Base-by-base conservation (phyloP, 1,140 invertebrate species). In the Eumeta japonica region DNA sequence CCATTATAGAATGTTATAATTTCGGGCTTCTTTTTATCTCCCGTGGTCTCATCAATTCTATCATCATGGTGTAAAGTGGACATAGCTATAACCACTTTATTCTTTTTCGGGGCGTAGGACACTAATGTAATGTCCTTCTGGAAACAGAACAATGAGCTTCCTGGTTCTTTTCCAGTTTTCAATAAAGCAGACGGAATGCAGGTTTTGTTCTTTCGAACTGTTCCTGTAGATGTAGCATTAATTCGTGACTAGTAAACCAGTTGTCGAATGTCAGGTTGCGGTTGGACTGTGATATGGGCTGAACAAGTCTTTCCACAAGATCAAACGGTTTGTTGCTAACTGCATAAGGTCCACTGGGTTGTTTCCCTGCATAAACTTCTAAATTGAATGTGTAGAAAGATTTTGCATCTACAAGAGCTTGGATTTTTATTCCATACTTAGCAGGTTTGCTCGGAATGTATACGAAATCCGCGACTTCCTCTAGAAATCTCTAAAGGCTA, bases 391-490 rank as follows among this genome's bases (percentile, higher is more conserved):
- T 28, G 38, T 54, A 60, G 28, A 44, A 35, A 15, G 53, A 39
- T 45, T 55, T 55, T n/a, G 55, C 37, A 45, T 66, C 52, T 3
- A 48, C 47, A 28, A 59, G 40, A 10, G 52, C 43, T 42, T 42
- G 58, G 24, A 59, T 50, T 55, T 75, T 77, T 16, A 77, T 52
- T 1, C 65, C 73, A 50, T 74, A 79, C 46, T 76, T 77, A 30
- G 48, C 57, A 3, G 75, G 74, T 58, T 79, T 79, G 27, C 54
- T 56, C 3, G 67, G 63, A 16, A 79, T 73, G 45, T 75, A 76
- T 32, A 29, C 57, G 46, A 39, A 77, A 78, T 16, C 14, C 13
- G 36, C 62, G 73, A 14, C 54, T 43, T 13, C 70, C 72, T 28
- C 55, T 32, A 44, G 67, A 75, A 24, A n/a, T n/a, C 67, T 39